Evolutionary conservation across 1,140 invertebrate genomes (phyloP).

Genomic region (Heliothis virescens): DNA sequence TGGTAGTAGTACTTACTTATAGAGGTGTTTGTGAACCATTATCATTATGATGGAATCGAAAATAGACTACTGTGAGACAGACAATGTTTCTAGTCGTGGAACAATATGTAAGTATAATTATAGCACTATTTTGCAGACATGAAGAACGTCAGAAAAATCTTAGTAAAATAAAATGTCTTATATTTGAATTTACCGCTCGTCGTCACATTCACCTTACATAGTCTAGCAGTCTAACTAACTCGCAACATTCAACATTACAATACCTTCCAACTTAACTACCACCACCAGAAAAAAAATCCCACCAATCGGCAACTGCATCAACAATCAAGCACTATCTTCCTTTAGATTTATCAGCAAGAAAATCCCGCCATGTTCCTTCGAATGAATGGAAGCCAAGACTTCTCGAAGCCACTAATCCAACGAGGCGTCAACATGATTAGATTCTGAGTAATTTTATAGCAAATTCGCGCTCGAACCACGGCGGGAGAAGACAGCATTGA

Average conservation of each 20-base stretch:
- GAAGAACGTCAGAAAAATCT: no score
- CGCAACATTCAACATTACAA: no score
- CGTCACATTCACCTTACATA: not conserved
- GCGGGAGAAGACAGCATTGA: conserved; percentile 63
- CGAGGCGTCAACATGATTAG: conserved; percentile 71
- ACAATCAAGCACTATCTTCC: conserved; percentile 33
- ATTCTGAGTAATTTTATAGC: conserved; percentile 77
- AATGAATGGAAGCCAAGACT: conserved; percentile 46
- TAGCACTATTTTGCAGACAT: no score
- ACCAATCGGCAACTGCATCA: conserved; percentile 19
- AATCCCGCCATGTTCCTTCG: conserved; percentile 39
- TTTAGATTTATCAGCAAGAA: conserved; percentile 43
- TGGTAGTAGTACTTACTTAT: no score
- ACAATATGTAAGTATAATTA: no score
- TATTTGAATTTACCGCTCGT: no score
- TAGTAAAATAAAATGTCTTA: no score
- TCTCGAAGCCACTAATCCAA: conserved; percentile 47
- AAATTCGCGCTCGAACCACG: conserved; percentile 69
- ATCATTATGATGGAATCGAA: no score
- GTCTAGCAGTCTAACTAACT: not conserved
- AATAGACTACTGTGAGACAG: no score
- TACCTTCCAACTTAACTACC: not conserved
- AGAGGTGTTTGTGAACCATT: no score
- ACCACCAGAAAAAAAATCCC: not conserved
- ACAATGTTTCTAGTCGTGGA: no score